Evolutionary conservation across 2,113 vertebrate species (phyloP).

Genomic region (Leucoraja erinaceus): DNA sequence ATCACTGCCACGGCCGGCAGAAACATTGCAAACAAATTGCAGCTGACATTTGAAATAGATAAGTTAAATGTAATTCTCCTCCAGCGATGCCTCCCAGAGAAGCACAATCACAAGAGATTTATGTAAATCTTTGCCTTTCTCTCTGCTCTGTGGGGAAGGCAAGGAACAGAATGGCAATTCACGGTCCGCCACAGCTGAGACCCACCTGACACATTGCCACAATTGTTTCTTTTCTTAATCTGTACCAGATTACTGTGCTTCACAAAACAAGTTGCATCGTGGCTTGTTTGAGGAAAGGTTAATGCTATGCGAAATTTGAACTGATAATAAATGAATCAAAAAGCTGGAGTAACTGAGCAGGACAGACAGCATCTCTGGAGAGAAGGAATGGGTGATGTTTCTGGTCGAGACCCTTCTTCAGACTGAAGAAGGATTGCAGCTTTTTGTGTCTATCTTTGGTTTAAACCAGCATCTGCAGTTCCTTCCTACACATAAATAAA

Average conservation of each 20-base stretch:
- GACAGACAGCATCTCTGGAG: too few species aligned
- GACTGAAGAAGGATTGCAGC: too few species aligned
- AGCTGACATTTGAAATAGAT: constrained; percentile 34
- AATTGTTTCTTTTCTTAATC: background rate
- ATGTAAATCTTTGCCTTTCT: constrained; percentile 32
- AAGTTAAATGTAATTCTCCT: constrained; percentile 29
- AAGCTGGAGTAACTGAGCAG: too few species aligned
- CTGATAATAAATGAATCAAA: too few species aligned
- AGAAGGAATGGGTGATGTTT: too few species aligned
- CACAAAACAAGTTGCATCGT: background rate
- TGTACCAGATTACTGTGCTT: background rate
- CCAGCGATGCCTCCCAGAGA: constrained; percentile 21
- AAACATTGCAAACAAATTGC: constrained; percentile 27
- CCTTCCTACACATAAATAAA: too few species aligned
- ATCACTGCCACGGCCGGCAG: background rate
- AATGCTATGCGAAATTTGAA: background rate
- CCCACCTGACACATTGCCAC: background rate
- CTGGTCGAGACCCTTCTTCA: too few species aligned
- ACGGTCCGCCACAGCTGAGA: background rate
- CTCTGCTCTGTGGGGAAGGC: background rate
- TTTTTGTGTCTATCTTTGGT: too few species aligned
- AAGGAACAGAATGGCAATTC: background rate
- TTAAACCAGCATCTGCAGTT: too few species aligned
- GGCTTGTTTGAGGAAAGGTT: constrained; percentile 8
- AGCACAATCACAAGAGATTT: constrained; percentile 7